Base-by-base conservation (phyloP, 1,140 invertebrate species). In the Chymomyza costata region DNA sequence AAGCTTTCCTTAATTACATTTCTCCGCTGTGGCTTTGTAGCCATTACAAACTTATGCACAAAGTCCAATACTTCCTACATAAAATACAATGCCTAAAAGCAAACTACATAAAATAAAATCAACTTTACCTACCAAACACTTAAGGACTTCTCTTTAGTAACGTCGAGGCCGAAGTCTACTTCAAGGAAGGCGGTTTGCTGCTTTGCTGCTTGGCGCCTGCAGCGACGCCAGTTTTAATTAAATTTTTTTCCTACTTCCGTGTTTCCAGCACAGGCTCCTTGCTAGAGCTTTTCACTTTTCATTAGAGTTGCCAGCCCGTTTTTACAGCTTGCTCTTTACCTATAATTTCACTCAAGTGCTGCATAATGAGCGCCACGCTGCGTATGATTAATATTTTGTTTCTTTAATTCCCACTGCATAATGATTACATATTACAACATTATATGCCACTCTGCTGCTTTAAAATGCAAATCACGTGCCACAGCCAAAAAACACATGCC, bases 311-410 rank as follows among this genome's bases (percentile, higher is more conserved):
- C 21, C 8, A 49, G 32, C 48, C 18, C 34, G 38, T 25, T 40
- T 49, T 48, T 35, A 14, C 7, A 49, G 45, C 64, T 37, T 41
- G 31, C 31, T 43, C 35, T 31, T 44, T 40, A 25, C 60, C 38
- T 43, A 50, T 51, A 65, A 78, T 62, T 63, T 62, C 40, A 41
- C 63, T 80, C 67, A 64, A 78, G 71, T 80, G 73, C 44, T 54
- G 73, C 73, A 78, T 78, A 78, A 78, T 78, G 73, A 78, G 71
- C 63, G 71, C 58, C 73, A 80, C 73, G 73, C 71, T 73, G 73
- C 73, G 71, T 71, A 78, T 78, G 71, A 78, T 78, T 80, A 78
- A 78, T 80, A 80, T 80, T 78, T 76, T 25, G 49, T 51, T 31
- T 67, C 58, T 59, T 80, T 78, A 80, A 78, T 78, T 80, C 63